Conservation (phyloP, 2,888 invertebrate genomes). For the Syrphus vitripennis region DNA sequence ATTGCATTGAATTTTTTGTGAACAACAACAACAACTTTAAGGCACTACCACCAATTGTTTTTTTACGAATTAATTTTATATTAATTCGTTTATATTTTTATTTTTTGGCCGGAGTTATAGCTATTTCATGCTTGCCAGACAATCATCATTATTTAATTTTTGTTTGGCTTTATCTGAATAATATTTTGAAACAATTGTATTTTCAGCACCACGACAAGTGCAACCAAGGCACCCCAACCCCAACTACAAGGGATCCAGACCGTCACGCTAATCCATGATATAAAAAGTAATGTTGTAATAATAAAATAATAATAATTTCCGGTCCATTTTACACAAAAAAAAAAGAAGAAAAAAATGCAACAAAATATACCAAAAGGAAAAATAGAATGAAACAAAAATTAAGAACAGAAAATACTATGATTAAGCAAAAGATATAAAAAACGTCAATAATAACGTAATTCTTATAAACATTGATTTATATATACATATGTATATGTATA, state of each 20-base stretch:
- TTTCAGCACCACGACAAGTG: slow-evolving; percentile 78
- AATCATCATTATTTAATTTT: too few species aligned
- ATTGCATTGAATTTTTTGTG: too few species aligned
- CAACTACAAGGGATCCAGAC: slow-evolving; percentile 80
- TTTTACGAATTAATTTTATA: too few species aligned
- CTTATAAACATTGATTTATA: slow-evolving; percentile 59
- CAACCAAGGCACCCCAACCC: slow-evolving; percentile 81
- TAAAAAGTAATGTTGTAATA: slow-evolving; percentile 46
- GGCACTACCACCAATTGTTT: too few species aligned
- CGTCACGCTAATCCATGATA: slow-evolving; percentile 74
- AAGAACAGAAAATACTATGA: slow-evolving; percentile 36
- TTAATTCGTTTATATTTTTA: too few species aligned
- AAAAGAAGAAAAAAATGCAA: slow-evolving; percentile 57
- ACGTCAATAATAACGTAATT: slow-evolving; percentile 44
- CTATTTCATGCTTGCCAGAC: too few species aligned
- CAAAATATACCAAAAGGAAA: slow-evolving; percentile 67
- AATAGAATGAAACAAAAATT: slow-evolving; percentile 40
- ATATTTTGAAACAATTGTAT: neutral
- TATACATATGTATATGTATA: slow-evolving; percentile 46
- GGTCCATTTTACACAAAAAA: slow-evolving; percentile 73
- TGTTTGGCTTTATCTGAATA: neutral
- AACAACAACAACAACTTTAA: too few species aligned
- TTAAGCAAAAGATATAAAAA: slow-evolving; percentile 54
- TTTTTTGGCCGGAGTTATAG: too few species aligned
- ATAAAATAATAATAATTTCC: slow-evolving; percentile 71